Conservation (phyloP, 2,888 invertebrate genomes). For the Chymomyza amoena region DNA sequence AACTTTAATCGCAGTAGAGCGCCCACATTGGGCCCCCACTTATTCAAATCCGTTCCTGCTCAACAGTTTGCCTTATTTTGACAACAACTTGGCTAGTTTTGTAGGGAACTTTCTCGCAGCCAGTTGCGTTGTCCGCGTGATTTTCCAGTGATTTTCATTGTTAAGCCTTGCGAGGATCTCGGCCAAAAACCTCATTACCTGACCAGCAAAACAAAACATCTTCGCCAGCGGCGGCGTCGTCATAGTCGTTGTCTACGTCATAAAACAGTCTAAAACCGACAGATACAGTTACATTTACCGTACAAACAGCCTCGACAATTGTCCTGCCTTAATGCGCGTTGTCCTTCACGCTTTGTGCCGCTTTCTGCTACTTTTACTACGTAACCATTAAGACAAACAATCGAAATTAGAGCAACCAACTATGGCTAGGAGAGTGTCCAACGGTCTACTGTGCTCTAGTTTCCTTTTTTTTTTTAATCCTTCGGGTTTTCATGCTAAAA, state of each 20-base stretch:
- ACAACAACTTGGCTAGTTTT: conserved; percentile 4
- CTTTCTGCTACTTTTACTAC: conserved; percentile 58
- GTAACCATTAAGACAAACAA: conserved; percentile 65
- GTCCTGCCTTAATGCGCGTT: conserved; percentile 48
- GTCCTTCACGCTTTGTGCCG: conserved; percentile 62
- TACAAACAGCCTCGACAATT: conserved; percentile 38
- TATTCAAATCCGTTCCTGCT: no score
- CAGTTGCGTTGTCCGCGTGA: conserved; percentile 31
- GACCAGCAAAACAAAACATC: conserved; percentile 2
- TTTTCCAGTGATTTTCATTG: conserved; percentile 67
- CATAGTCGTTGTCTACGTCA: conserved; percentile 9
- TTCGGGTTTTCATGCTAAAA: conserved; percentile 71
- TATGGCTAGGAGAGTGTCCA: background rate
- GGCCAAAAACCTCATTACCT: conserved; percentile 41
- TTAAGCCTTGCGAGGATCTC: conserved; percentile 28
- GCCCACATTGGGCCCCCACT: no score
- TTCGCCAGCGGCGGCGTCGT: conserved; percentile 4
- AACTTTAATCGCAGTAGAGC: no score
- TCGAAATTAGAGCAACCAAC: conserved; percentile 73
- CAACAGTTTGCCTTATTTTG: background rate
- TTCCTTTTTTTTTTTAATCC: conserved; percentile 73
- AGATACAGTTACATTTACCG: no score
- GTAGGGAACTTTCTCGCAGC: conserved; percentile 39
- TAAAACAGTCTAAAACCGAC: conserved; percentile 29
- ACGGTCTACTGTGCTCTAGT: conserved; percentile 56